These are phyloP conservation scores for Albula glossodonta DNA, from an alignment of 2,113 vertebrate species.

Conservation along the genomic window DNA sequence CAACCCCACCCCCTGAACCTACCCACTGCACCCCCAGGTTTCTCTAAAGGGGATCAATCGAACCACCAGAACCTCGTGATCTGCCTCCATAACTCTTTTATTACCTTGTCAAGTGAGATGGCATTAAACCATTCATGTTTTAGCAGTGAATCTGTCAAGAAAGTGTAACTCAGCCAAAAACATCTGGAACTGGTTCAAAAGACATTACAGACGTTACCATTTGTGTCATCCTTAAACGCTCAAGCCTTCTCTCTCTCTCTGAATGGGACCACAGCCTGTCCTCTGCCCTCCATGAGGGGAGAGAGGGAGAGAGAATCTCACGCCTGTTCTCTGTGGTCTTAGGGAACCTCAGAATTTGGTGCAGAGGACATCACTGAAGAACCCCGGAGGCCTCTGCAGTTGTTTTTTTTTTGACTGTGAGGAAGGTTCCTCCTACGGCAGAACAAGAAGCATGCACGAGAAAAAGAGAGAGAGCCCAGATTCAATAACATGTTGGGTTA, in stretches of 20 bases:
- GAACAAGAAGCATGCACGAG: not conserved
- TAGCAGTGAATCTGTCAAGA: slow-evolving; percentile 21
- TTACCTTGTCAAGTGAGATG: slow-evolving; percentile 9
- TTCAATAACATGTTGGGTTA: slow-evolving; percentile 19
- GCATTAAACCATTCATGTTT: slow-evolving; percentile 1
- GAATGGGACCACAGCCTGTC: not conserved
- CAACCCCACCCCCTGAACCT: not conserved
- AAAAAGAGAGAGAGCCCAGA: not conserved
- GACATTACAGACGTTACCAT: not conserved
- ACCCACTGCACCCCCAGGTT: not conserved
- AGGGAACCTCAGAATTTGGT: not conserved
- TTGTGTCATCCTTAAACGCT: not conserved
- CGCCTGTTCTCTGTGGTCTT: not conserved
- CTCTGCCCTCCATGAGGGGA: not conserved
- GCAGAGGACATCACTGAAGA: not conserved
- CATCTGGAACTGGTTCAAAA: not conserved
- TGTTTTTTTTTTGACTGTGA: not conserved
- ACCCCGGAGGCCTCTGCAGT: not conserved
- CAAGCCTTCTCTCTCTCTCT: not conserved
- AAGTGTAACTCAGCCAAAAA: not conserved
- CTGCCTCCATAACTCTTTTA: slow-evolving; percentile 14
- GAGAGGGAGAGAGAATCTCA: too few species aligned
- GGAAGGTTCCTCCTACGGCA: not conserved
- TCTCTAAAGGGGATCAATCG: not conserved
- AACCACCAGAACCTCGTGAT: slow-evolving; percentile 10